These are phyloP conservation scores for Noctua janthina DNA, from an alignment of 2,888 invertebrate genomes.

Conservation along the genomic window DNA sequence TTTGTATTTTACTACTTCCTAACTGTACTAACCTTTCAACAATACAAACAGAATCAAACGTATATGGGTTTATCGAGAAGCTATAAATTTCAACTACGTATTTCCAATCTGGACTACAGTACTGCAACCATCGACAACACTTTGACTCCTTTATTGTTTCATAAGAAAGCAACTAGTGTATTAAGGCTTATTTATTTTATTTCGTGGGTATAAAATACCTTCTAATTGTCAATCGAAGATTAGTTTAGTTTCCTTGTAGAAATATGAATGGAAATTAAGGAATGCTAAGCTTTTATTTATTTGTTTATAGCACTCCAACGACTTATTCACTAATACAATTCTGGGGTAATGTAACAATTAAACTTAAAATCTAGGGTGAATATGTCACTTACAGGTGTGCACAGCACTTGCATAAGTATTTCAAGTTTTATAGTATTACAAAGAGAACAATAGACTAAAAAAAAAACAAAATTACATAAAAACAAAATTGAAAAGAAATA, in stretches of 20 bases:
- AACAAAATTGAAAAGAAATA: too few relatives aligned
- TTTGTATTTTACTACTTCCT: constrained; percentile 14
- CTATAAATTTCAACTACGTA: constrained; percentile 23
- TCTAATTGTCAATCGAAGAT: not conserved
- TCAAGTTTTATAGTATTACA: too few relatives aligned
- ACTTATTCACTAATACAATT: too few relatives aligned
- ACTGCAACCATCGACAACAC: constrained; percentile 8
- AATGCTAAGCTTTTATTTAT: too few relatives aligned
- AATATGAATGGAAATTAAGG: not conserved
- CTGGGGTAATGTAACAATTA: too few relatives aligned
- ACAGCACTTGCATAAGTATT: too few relatives aligned
- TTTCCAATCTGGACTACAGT: not conserved
- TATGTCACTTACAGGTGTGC: too few relatives aligned
- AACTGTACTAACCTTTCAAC: not conserved
- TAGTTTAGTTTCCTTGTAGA: not conserved
- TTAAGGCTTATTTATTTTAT: not conserved
- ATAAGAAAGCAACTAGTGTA: constrained; percentile 8
- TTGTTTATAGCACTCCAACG: too few relatives aligned
- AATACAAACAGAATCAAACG: constrained; percentile 11
- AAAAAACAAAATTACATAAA: too few relatives aligned
- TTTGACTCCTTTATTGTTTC: constrained; percentile 5
- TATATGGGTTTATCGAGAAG: constrained; percentile 3
- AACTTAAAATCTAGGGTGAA: too few relatives aligned
- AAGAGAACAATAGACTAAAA: too few relatives aligned
- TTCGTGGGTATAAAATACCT: not conserved